phyloP scores from a whole-genome alignment of 2,113 vertebrate genomes.

The Rousettus leschenaultii region DNA sequence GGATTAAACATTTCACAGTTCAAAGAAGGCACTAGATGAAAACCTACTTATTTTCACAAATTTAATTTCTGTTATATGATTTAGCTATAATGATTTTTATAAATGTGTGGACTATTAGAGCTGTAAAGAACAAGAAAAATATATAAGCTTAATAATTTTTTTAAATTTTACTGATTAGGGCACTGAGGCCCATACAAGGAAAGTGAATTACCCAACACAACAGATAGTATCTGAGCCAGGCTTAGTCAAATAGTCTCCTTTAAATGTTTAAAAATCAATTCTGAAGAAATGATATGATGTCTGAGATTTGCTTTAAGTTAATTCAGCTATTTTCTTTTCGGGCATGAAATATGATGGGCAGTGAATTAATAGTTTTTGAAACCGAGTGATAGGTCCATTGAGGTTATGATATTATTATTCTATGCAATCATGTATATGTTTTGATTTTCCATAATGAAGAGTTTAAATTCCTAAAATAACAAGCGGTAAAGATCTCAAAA shows the following conservation, averaged over 20 bases:
- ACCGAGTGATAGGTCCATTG: neutral
- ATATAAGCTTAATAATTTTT: neutral
- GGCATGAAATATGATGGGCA: neutral
- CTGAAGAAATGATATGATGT: neutral
- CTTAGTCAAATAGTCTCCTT: neutral
- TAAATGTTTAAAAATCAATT: neutral
- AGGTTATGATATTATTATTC: neutral
- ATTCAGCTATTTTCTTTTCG: neutral
- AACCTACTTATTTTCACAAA: neutral
- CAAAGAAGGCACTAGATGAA: neutral
- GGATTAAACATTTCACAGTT: neutral
- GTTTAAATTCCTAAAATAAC: neutral
- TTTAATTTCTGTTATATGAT: neutral
- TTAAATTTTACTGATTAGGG: neutral
- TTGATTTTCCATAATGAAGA: neutral
- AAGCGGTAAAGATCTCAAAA: neutral
- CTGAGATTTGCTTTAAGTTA: neutral
- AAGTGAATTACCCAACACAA: neutral
- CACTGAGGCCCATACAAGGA: neutral
- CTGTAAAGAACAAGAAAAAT: neutral
- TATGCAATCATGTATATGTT: neutral
- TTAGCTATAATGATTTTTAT: neutral
- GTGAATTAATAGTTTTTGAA: neutral
- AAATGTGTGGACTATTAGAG: neutral
- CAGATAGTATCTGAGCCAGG: neutral